These are phyloP conservation scores for Patella depressa DNA, from an alignment of 2,888 invertebrate genomes.

Conservation along the genomic window DNA sequence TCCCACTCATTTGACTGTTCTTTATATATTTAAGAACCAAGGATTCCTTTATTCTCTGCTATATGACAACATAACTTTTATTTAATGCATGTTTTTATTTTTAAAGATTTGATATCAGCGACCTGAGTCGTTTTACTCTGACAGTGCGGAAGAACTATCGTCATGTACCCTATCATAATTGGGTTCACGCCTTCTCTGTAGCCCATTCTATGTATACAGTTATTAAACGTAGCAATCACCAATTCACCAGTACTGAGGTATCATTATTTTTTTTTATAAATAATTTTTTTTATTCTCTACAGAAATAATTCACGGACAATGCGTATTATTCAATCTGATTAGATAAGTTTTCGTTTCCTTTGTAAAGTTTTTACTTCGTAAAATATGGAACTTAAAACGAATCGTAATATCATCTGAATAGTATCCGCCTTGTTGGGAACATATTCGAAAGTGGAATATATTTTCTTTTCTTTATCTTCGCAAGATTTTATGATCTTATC, in stretches of 20 bases:
- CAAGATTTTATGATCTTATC: too few relatives aligned
- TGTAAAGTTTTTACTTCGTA: background rate
- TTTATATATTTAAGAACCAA: too few relatives aligned
- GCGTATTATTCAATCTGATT: background rate
- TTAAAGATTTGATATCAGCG: slow-evolving; percentile 78
- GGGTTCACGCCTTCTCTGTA: slow-evolving; percentile 88
- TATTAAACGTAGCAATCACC: slow-evolving; percentile 76
- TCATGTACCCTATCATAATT: slow-evolving; percentile 88
- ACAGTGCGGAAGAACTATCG: slow-evolving; percentile 89
- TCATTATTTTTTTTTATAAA: slow-evolving; percentile 31
- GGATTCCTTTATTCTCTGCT: too few relatives aligned
- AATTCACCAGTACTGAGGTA: slow-evolving; percentile 78
- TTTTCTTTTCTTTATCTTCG: too few relatives aligned
- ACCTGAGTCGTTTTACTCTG: slow-evolving; percentile 81
- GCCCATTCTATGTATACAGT: slow-evolving; percentile 87
- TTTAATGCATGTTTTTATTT: background rate
- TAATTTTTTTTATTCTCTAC: background rate
- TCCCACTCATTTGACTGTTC: too few relatives aligned
- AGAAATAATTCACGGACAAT: background rate
- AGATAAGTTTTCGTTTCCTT: background rate
- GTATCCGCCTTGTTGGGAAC: too few relatives aligned
- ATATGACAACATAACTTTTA: background rate
- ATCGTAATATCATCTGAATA: too few relatives aligned
- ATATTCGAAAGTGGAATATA: too few relatives aligned
- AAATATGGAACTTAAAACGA: too few relatives aligned